These are phyloP conservation scores for Charina bottae DNA, from an alignment of 2,113 vertebrate genomes.

Conservation along the genomic window DNA sequence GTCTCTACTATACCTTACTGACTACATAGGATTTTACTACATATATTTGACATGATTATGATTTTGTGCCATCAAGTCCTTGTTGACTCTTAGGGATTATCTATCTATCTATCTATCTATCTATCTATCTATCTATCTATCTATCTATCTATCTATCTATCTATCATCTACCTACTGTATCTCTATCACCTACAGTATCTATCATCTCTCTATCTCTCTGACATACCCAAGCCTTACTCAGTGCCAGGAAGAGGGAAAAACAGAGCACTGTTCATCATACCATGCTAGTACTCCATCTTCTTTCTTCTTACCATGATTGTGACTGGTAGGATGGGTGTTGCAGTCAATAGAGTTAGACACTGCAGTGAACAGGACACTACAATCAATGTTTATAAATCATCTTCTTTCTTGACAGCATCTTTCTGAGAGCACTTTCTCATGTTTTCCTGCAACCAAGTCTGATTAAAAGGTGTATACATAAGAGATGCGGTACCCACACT, in stretches of 20 bases:
- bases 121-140: not conserved
- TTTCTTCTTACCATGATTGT: not conserved
- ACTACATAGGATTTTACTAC: not conserved
- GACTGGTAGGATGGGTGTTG: not conserved
- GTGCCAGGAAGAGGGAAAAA: not conserved
- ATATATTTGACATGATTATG: not conserved
- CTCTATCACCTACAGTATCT: too few species aligned
- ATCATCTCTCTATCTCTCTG: too few species aligned
- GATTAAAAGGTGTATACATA: not conserved
- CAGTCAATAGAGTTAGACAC: not conserved
- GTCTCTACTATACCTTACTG: not conserved
- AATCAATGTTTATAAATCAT: not conserved
- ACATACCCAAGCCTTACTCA: not conserved
- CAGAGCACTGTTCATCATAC: not conserved
- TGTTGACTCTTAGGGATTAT: not conserved
- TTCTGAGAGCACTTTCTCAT: not conserved
- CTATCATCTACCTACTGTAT: too few species aligned
- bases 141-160: not conserved
- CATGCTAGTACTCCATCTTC: not conserved
- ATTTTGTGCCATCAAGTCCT: not conserved
- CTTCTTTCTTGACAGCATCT: not conserved
- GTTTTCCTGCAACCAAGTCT: not conserved
- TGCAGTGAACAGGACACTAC: not conserved
- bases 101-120: not conserved
- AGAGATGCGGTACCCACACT: rapidly evolving